A percentile compares a stretch with the other conserved stretches of the same genome.
Evolutionary conservation across 2,113 vertebrate species (phyloP).

Genomic region (Callospermophilus lateralis): DNA sequence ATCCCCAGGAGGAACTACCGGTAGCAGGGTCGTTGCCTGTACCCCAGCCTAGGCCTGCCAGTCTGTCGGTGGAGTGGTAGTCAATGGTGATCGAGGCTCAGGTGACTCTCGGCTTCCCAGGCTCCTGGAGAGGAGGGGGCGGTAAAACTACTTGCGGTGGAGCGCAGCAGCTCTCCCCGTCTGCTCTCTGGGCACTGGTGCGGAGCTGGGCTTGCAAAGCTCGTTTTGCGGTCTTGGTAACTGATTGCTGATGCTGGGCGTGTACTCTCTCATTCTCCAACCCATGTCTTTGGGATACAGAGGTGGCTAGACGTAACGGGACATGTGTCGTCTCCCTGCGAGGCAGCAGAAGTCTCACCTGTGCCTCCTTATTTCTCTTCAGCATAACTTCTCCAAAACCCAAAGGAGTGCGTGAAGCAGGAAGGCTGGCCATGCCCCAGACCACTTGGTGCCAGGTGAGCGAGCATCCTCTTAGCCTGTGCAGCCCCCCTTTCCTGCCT

Average conservation of each 20-base stretch:
- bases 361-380: background rate
- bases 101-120: background rate
- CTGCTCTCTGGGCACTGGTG: background rate
- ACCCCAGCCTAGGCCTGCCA: too few relatives aligned
- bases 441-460: background rate
- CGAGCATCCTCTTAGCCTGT: background rate
- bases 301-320: too few relatives aligned
- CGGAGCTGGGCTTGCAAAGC: background rate
- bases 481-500: background rate
- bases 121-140: background rate
- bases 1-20: background rate
- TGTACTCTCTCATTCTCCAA: too few relatives aligned
- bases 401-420: too few relatives aligned
- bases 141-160: background rate
- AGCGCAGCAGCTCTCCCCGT: background rate
- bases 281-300: too few relatives aligned
- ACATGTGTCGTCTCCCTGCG: too few relatives aligned
- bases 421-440: background rate
- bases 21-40: too few relatives aligned
- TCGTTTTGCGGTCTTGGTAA: accelerated
- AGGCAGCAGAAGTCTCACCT: too few relatives aligned
- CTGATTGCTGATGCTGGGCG: background rate
- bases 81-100: accelerated
- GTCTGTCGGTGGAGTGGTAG: too few relatives aligned
- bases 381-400: background rate